Base-by-base conservation (phyloP, 2,113 vertebrate genomes). In the Zapus hudsonius region DNA sequence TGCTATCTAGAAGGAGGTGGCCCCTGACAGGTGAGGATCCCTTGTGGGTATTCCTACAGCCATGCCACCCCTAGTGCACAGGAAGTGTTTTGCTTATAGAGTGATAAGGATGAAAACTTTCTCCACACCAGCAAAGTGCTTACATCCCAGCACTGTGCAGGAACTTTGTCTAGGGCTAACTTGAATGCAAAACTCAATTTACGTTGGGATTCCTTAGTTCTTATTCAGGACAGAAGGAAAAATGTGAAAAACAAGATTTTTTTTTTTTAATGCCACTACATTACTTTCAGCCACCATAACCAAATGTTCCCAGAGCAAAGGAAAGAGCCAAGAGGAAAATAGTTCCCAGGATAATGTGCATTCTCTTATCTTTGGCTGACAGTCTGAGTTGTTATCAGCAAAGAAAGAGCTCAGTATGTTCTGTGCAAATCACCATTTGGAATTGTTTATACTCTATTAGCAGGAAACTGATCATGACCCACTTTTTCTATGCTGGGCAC, bases 401-500 rank as follows among this genome's bases (percentile, higher is more conserved):
- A 69, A 47, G 36, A 89, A 89, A 25, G 59, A 84, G 52, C 52
- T 87, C 76, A 33, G 11, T n/a, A 23, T 94, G 70, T 87, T 91
- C 91, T 64, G 75, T 89, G n/a, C 19, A 94, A 64, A 92, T 85
- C n/a, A 9, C n/a, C 38, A 79, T 75, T 95, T 94, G 94, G 59
- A 94, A 94, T 94, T 44, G n/a, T 87, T 93, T 95, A 42, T 88
- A 84, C 83, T 78, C 81, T 96, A 40, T 93, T 91, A 91, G 44
- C 20, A 89, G 73, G 42, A 64, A 55, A 44, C 69, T 84, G 69
- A 89, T 72, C 17, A 10, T 87, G 78, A 75, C 80, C 78, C 40
- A 64, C 74, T 92, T 93, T 55, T 87, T 87, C 36, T 84, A 25
- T 93, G 67, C 66, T 11, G 8, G 73, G 27, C 63, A 31, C 82